Percentiles rank a stretch among this genome's conserved stretches.
Conservation (phyloP, 2,113 vertebrate species). For the Eubucco bourcierii region DNA sequence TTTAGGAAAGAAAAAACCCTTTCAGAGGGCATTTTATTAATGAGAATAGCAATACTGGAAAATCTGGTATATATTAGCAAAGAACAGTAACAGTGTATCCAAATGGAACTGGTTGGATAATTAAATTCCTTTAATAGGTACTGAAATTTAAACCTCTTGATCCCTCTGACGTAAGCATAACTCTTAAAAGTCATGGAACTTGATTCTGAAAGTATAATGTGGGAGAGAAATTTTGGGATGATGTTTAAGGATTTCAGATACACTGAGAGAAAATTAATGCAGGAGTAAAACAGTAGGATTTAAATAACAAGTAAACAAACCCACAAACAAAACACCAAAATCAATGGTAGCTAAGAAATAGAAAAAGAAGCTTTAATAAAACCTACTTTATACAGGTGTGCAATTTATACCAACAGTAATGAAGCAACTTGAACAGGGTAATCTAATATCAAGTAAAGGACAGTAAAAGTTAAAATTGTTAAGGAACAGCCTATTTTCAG, state of each 20-base stretch:
- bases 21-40: constrained; percentile 40
- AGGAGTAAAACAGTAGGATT: neutral
- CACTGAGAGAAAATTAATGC: neutral
- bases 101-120: constrained; percentile 12
- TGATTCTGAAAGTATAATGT: constrained; percentile 14
- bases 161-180: constrained; percentile 26
- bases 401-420: neutral
- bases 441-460: neutral
- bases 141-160: constrained; percentile 3
- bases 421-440: neutral
- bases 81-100: neutral
- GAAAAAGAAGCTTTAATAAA: neutral
- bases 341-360: neutral
- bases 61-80: constrained; percentile 31
- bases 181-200: constrained; percentile 28
- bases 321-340: neutral
- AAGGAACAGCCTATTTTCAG: neutral
- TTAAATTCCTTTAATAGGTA: constrained; percentile 41
- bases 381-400: neutral
- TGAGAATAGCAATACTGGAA: constrained; percentile 26
- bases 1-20: neutral
- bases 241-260: constrained; percentile 18
- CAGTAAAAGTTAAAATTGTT: neutral
- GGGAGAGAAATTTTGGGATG: neutral
- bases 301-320: neutral